A percentile compares a stretch with the other conserved stretches of the same genome.
Evolutionary conservation across 2,797 vertebrate species (phyloP).

Genomic region (Rhabdophis nuchalis): DNA sequence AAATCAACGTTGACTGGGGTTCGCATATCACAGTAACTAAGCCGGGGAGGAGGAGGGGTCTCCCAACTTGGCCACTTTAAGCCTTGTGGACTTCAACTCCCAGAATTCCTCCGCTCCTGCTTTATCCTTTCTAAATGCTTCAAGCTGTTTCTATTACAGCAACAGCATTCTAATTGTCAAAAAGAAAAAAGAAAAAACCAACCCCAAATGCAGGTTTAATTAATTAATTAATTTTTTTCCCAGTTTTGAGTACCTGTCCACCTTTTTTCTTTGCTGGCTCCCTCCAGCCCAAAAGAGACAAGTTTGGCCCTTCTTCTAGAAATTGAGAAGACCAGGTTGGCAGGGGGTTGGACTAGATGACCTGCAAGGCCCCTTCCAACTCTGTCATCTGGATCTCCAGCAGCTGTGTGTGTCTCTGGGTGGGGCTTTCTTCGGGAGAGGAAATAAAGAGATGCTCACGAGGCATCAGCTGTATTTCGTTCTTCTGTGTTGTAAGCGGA

Average conservation of each 20-base stretch:
- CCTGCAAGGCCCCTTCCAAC: no score
- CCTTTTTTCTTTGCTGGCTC: not conserved
- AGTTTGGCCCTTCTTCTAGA: not conserved
- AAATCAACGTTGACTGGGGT: not conserved
- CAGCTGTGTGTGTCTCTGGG: not conserved
- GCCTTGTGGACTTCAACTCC: no score
- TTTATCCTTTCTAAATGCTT: no score
- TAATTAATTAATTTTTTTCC: no score
- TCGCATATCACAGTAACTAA: not conserved
- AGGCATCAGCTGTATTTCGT: fast-evolving
- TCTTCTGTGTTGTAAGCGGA: not conserved
- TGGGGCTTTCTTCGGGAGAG: not conserved
- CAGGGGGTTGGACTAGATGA: no score
- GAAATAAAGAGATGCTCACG: not conserved
- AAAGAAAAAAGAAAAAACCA: no score
- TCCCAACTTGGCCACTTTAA: no score
- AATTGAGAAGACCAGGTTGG: no score
- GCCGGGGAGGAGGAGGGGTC: not conserved
- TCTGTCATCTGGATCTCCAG: no score
- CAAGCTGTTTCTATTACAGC: no score
- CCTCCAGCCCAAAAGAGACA: not conserved
- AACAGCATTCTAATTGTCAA: not conserved
- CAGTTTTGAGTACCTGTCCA: not conserved
- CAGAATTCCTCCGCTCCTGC: no score
- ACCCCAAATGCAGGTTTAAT: not conserved